Conservation (phyloP, 2,113 vertebrate species). For the Bos javanicus region DNA sequence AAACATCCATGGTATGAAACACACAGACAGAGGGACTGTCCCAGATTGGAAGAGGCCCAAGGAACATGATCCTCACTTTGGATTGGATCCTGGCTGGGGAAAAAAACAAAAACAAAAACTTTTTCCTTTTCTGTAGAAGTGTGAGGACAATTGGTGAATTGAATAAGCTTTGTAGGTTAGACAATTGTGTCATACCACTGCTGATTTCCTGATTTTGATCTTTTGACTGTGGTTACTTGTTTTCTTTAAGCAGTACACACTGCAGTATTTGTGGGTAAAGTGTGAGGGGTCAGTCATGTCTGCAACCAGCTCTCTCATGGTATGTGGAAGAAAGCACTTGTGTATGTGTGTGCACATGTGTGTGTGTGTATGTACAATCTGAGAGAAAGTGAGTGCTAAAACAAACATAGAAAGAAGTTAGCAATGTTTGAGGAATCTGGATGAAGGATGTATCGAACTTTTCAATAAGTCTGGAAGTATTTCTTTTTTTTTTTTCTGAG, state of each 20-base stretch:
- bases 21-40: too few species aligned
- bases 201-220: not conserved
- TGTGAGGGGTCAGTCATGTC: not conserved
- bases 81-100: not conserved
- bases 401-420: not conserved
- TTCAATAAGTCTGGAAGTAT: not conserved
- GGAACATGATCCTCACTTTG: rapidly evolving
- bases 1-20: too few species aligned
- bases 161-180: not conserved
- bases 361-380: not conserved
- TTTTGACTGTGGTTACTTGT: not conserved
- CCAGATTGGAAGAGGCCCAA: not conserved
- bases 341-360: not conserved
- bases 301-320: not conserved
- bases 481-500: not conserved
- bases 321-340: not conserved
- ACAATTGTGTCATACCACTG: rapidly evolving
- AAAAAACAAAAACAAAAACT: not conserved
- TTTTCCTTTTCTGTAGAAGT: not conserved
- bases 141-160: not conserved
- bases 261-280: not conserved
- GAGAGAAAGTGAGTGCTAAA: not conserved
- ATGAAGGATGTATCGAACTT: not conserved
- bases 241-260: not conserved
- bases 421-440: not conserved